Percentiles rank a stretch among this genome's conserved stretches.
Conservation (phyloP, 2,888 invertebrate genomes). For the Rhynchonema sp. region DNA sequence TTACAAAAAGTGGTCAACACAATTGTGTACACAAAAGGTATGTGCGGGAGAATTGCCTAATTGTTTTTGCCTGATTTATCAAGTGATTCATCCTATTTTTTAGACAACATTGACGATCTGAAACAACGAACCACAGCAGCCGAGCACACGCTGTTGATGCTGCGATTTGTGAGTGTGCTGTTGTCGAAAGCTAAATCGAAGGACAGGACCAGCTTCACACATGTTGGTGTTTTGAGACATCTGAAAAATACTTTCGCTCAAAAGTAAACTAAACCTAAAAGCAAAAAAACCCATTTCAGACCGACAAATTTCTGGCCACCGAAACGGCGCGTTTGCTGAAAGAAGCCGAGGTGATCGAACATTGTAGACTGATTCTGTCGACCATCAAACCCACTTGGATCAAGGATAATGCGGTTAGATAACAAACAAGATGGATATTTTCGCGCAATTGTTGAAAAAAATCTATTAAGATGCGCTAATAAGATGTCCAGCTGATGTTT, state of each 20-base stretch:
- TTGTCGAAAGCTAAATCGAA: slow-evolving; percentile 24
- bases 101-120: too few species aligned
- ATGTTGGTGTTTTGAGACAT: neutral
- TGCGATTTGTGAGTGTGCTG: slow-evolving; percentile 59
- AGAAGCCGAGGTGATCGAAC: slow-evolving; percentile 49
- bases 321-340: slow-evolving; percentile 50
- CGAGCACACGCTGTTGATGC: slow-evolving; percentile 67
- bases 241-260: too few species aligned
- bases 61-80: too few species aligned
- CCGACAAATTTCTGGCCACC: slow-evolving; percentile 42
- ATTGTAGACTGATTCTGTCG: slow-evolving; percentile 39
- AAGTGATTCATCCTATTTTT: too few species aligned
- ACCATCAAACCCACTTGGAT: neutral
- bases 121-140: slow-evolving; percentile 30
- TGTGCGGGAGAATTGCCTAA: too few species aligned
- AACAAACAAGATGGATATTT: too few species aligned
- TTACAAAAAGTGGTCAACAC: too few species aligned
- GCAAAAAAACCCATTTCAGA: slow-evolving; percentile 4
- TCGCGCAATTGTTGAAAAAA: too few species aligned
- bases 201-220: slow-evolving; percentile 29
- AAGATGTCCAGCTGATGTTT: too few species aligned
- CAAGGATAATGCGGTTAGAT: neutral
- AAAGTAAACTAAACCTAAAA: too few species aligned
- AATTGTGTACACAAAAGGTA: too few species aligned
- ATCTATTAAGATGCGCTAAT: too few species aligned